Percentiles rank a stretch among this genome's conserved stretches.
phyloP scores from a whole-genome alignment of 2,113 vertebrate species.

The Tupaia chinensis region DNA sequence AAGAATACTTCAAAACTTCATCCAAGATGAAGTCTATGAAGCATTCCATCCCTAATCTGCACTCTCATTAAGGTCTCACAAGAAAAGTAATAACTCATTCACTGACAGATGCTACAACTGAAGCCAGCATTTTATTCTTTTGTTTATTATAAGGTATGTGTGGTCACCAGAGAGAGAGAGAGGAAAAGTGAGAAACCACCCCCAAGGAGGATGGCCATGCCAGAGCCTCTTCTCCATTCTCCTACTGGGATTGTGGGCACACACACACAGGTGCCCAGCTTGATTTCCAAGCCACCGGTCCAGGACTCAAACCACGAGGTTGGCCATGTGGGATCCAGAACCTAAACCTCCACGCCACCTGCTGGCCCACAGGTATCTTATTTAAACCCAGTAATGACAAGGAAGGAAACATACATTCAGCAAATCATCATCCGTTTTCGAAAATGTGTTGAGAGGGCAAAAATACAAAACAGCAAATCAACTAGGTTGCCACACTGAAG shows the following conservation, averaged over 20 bases:
- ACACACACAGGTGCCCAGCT: too few species aligned
- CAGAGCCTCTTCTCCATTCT: too few species aligned
- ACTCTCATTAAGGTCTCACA: not conserved
- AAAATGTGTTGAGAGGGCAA: constrained; percentile 3
- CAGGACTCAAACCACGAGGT: too few species aligned
- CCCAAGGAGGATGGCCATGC: too few species aligned
- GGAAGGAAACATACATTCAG: not conserved
- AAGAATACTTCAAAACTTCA: not conserved
- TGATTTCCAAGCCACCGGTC: too few species aligned
- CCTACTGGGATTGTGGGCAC: too few species aligned
- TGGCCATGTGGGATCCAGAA: too few species aligned
- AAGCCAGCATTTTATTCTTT: not conserved
- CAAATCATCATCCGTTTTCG: not conserved
- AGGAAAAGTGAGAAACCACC: too few species aligned
- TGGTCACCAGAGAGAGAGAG: too few species aligned
- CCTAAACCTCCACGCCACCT: too few species aligned
- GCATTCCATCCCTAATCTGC: not conserved
- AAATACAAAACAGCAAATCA: not conserved
- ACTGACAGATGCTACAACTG: not conserved
- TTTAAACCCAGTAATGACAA: not conserved
- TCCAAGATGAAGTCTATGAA: not conserved
- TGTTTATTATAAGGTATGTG: too few species aligned
- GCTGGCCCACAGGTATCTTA: not conserved
- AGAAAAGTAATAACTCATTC: not conserved
- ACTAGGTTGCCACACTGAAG: not conserved